Evolutionary conservation across 2,888 invertebrate genomes (phyloP).

Genomic region (Nowickia ferox): DNA sequence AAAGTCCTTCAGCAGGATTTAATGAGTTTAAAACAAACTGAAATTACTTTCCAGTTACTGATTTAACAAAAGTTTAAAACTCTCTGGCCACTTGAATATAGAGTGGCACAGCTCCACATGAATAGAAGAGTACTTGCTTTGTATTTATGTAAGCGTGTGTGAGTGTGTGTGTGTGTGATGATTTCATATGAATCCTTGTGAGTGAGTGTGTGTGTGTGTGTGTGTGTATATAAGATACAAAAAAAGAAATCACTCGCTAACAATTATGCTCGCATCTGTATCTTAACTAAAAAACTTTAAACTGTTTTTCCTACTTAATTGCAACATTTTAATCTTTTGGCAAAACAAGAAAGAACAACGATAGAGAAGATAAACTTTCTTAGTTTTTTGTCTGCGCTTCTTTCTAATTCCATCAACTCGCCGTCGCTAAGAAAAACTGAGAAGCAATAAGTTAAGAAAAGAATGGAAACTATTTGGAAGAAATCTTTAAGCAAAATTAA

Average conservation of each 20-base stretch:
- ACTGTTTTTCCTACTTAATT: constrained; percentile 29
- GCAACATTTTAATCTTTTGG: constrained; percentile 40
- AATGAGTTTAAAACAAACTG: constrained; percentile 20
- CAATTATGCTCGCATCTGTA: constrained; percentile 19
- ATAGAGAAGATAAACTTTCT: constrained; percentile 10
- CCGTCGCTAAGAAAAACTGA: background rate
- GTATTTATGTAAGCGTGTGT: background rate
- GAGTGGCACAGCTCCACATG: background rate
- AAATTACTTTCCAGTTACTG: constrained; percentile 10
- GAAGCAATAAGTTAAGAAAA: background rate
- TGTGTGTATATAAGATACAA: background rate
- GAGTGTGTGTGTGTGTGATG: background rate
- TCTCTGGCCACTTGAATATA: constrained; percentile 26
- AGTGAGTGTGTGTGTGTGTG: background rate
- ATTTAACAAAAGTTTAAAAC: constrained; percentile 32
- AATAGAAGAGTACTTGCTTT: background rate
- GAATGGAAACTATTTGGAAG: constrained; percentile 22
- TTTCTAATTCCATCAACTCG: background rate
- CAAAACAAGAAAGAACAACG: background rate
- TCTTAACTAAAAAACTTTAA: constrained; percentile 16
- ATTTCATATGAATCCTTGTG: too few relatives aligned
- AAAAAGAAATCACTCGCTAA: background rate
- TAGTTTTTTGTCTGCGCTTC: background rate
- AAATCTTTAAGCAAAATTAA: constrained; percentile 32
- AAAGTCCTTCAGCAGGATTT: background rate